Base-by-base conservation (phyloP, 2,113 vertebrate species). In the Ia io region DNA sequence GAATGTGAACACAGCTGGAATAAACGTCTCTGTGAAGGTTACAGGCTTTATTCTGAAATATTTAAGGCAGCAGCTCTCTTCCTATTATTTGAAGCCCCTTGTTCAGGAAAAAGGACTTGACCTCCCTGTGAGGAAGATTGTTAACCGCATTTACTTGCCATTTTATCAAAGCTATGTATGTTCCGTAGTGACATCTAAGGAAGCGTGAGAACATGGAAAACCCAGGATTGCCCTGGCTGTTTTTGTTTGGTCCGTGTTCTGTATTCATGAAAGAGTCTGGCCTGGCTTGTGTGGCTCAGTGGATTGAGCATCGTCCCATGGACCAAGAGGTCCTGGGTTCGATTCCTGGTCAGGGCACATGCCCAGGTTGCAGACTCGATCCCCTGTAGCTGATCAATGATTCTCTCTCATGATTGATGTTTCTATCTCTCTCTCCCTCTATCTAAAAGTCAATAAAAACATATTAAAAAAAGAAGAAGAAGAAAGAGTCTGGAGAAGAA, bases 1-100 rank as follows among this genome's bases (percentile, higher is more conserved):
- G 97, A 89, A 96, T 97, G 96, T 97, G 97, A 98, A 97, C 95
- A 94, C 98, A 98, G 98, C 97, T 98, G 96, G 96, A 98, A 95
- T 96, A 94, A 93, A 97, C 97, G 78, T 79, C 94, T 96, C 95
- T 96, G 93, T 97, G 97, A 98, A 98, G 97, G 97, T 98, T 97
- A 97, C 61, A 95, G 88, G 67, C 49, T 97, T 97, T 88, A 59
- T 22, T 96, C 89, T 93, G 78, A 95, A 97, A 97, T 96, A 97
- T 96, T 78, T 90, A 84, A 97, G 74, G 37, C 93, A 97, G 77
- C 70, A 91, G 94, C 95, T 97, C 95, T 79, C 85, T 96, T 73
- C 84, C 37, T 96, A 79, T 61, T 86, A 47, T 93, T 92, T 91
- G 25, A 96, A 82, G 2, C 18, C 10, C 35, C 87, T 93, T 74